A percentile compares a stretch with the other conserved stretches of the same genome.
These are phyloP conservation scores for Aphelinus atriplicis DNA, from an alignment of 1,140 invertebrate genomes.

Conservation along the genomic window DNA sequence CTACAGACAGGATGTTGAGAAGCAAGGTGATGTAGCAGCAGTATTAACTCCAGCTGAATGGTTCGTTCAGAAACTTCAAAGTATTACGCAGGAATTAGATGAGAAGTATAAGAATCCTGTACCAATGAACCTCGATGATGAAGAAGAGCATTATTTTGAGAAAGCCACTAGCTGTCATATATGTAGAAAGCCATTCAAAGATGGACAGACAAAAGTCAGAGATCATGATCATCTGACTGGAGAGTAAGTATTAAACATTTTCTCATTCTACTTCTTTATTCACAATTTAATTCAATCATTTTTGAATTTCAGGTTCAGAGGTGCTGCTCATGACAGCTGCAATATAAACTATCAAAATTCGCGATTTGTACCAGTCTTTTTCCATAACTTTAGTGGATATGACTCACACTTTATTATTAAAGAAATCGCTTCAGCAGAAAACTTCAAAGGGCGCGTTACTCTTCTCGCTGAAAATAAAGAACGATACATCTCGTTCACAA, in stretches of 20 bases:
- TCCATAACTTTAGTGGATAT: not conserved
- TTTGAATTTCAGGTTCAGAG: slow-evolving; percentile 42
- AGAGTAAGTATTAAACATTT: slow-evolving; percentile 8
- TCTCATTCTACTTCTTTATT: slow-evolving; percentile 13
- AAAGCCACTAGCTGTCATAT: not conserved
- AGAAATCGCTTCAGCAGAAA: no score
- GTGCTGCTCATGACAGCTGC: not conserved
- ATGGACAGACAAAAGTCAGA: no score
- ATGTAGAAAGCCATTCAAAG: not conserved
- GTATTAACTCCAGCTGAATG: not conserved
- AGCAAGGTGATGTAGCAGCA: slow-evolving; percentile 33
- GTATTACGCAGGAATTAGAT: slow-evolving; percentile 16
- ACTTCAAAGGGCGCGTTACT: not conserved
- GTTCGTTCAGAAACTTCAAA: not conserved
- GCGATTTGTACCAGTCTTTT: not conserved
- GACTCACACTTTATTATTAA: not conserved
- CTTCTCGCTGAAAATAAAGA: no score
- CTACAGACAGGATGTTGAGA: no score
- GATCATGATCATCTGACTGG: slow-evolving; percentile 57
- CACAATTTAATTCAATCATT: slow-evolving; percentile 43
- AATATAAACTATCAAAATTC: not conserved
- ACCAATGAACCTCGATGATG: slow-evolving; percentile 53
- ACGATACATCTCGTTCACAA: no score
- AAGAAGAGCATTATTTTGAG: slow-evolving; percentile 50
- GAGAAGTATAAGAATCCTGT: slow-evolving; percentile 42